These are phyloP conservation scores for Platycercus adscitus DNA, from an alignment of 2,113 vertebrate species.

Conservation along the genomic window DNA sequence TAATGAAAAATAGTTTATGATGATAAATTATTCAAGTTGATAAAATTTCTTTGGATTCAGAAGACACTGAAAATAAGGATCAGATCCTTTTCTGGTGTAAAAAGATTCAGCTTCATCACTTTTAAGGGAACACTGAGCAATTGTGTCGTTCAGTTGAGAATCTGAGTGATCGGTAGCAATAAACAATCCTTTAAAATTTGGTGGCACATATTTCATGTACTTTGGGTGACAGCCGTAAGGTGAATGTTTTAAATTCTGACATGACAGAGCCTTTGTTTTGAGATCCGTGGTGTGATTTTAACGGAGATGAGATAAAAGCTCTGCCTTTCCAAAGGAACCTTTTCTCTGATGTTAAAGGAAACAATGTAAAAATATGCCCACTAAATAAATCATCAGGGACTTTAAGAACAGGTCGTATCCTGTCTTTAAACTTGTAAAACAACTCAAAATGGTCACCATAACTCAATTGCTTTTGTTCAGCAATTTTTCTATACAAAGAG, in stretches of 20 bases:
- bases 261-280: conserved; percentile 37
- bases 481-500: not conserved
- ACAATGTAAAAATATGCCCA: conserved; percentile 66
- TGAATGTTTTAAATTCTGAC: conserved; percentile 51
- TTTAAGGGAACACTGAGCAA: not conserved
- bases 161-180: conserved; percentile 22
- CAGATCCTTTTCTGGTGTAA: not conserved
- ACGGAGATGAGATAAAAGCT: conserved; percentile 51
- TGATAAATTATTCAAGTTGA: conserved; percentile 54
- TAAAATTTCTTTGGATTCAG: conserved; percentile 2
- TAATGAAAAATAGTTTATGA: conserved; percentile 60
- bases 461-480: conserved; percentile 44
- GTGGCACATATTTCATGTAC: conserved; percentile 22
- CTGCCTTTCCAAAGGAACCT: conserved; percentile 22
- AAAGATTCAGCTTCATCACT: not conserved
- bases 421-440: conserved; percentile 57
- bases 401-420: conserved; percentile 39
- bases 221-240: conserved; percentile 36
- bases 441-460: conserved; percentile 28
- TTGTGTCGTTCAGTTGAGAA: not conserved
- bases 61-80: not conserved
- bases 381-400: conserved; percentile 65
- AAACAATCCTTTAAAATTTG: conserved; percentile 21
- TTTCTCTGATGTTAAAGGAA: conserved; percentile 58
- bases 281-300: conserved; percentile 35